Conservation (phyloP, 2,888 invertebrate genomes). For the Drosophila neotestacea region DNA sequence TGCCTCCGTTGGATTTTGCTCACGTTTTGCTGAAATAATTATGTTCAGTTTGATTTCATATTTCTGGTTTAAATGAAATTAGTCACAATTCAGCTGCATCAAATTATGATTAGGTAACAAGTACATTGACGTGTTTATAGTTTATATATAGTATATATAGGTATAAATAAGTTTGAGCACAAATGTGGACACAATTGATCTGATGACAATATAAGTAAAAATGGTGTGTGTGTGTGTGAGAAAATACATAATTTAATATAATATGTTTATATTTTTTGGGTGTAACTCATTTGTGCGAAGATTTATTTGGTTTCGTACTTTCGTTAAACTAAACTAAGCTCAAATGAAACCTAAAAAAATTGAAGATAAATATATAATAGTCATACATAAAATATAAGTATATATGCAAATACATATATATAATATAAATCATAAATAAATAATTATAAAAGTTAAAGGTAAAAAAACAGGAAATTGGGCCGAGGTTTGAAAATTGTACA, state of each 20-base stretch:
- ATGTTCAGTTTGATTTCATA: slow-evolving; percentile 8
- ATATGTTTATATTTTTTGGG: slow-evolving; percentile 65
- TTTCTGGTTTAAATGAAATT: slow-evolving; percentile 57
- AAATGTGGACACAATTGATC: slow-evolving; percentile 43
- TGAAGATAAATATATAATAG: slow-evolving; percentile 25
- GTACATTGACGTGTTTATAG: slow-evolving; percentile 46
- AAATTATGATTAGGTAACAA: slow-evolving; percentile 40
- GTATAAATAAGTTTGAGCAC: slow-evolving; percentile 36
- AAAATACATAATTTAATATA: slow-evolving; percentile 15
- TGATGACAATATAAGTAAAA: slow-evolving; percentile 48
- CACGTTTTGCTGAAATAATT: slow-evolving; percentile 22
- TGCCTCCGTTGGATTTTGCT: slow-evolving; percentile 64
- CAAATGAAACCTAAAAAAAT: slow-evolving; percentile 31
- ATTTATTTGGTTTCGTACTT: slow-evolving; percentile 24
- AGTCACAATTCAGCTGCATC: slow-evolving; percentile 69
- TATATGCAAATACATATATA: slow-evolving; percentile 38
- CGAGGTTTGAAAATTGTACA: slow-evolving; percentile 81
- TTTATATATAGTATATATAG: slow-evolving; percentile 25
- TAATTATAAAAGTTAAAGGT: slow-evolving; percentile 55
- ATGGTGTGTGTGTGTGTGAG: slow-evolving; percentile 24
- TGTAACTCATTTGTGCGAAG: slow-evolving; percentile 81
- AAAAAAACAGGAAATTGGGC: slow-evolving; percentile 83
- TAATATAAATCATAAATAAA: slow-evolving; percentile 33
- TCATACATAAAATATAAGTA: slow-evolving; percentile 41
- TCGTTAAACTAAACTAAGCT: slow-evolving; percentile 32